A percentile compares a stretch with the other conserved stretches of the same genome.
Evolutionary conservation across 1,140 invertebrate species (phyloP).

Genomic region (Atta texana): DNA sequence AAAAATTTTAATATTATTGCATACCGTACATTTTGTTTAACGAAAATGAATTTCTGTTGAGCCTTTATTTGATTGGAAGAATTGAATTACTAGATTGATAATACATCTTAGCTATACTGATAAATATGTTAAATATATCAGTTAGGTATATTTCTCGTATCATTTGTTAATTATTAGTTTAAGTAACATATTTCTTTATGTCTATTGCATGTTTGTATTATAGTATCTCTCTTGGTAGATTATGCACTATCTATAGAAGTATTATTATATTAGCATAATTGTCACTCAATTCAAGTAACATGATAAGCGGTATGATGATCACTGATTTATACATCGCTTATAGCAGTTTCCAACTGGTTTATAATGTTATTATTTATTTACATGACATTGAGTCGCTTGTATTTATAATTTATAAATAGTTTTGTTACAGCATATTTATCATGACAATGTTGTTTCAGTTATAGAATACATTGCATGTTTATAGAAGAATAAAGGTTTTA

Average conservation of each 20-base stretch:
- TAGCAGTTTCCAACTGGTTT: constrained; percentile 4
- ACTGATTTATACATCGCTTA: constrained; percentile 18
- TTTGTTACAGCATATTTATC: neutral
- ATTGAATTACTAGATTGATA: neutral
- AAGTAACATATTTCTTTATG: constrained; percentile 4
- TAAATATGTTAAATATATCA: neutral
- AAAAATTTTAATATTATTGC: neutral
- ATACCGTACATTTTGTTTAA: neutral
- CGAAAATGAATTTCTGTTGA: neutral
- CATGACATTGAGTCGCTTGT: neutral
- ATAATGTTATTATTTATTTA: neutral
- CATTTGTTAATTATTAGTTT: neutral
- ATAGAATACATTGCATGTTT: constrained; percentile 32
- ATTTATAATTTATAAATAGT: neutral
- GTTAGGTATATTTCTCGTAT: neutral
- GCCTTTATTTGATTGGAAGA: neutral
- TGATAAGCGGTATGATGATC: neutral
- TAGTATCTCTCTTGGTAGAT: constrained; percentile 6
- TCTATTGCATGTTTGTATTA: constrained; percentile 24
- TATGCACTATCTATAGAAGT: neutral
- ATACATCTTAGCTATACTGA: neutral
- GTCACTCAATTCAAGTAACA: constrained; percentile 10
- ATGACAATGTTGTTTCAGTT: neutral
- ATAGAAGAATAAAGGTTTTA: constrained; percentile 14
- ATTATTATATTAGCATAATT: constrained; percentile 33